Evolutionary conservation across 2,113 vertebrate species (phyloP).

Genomic region (Ictalurus punctatus): DNA sequence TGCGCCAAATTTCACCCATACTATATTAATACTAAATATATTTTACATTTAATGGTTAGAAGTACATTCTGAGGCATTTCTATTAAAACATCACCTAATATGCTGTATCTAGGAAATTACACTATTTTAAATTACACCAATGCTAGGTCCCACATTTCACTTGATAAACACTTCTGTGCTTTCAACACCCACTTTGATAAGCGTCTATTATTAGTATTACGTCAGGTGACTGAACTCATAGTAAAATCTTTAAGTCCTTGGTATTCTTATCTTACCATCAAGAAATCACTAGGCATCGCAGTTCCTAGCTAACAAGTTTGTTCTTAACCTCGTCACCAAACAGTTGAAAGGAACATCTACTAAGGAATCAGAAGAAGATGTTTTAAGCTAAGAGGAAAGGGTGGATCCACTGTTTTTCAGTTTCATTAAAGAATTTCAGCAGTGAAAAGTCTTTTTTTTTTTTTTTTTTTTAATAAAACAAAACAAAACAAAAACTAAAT

Average conservation of each 20-base stretch:
- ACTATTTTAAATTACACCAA: neutral
- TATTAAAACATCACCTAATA: neutral
- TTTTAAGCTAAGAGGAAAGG: neutral
- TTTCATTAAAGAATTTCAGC: neutral
- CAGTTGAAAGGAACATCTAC: neutral
- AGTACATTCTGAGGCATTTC: neutral
- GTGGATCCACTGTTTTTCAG: neutral
- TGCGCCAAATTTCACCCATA: neutral
- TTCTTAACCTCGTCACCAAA: neutral
- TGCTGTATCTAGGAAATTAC: neutral
- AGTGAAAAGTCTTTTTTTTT: neutral
- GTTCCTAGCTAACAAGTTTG: neutral
- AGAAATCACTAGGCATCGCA: neutral
- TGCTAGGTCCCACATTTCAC: neutral
- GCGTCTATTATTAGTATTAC: neutral
- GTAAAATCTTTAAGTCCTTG: neutral
- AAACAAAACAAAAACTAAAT: neutral
- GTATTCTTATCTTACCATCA: neutral
- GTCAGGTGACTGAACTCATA: neutral
- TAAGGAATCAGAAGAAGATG: neutral
- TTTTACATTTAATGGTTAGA: neutral
- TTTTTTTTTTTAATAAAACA: neutral
- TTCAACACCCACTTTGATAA: neutral
- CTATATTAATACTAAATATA: neutral
- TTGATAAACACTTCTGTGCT: neutral